Percentiles rank a stretch among this genome's conserved stretches.
Conservation (phyloP, 2,797 vertebrate species). For the Brachyrhaphis roseni region DNA sequence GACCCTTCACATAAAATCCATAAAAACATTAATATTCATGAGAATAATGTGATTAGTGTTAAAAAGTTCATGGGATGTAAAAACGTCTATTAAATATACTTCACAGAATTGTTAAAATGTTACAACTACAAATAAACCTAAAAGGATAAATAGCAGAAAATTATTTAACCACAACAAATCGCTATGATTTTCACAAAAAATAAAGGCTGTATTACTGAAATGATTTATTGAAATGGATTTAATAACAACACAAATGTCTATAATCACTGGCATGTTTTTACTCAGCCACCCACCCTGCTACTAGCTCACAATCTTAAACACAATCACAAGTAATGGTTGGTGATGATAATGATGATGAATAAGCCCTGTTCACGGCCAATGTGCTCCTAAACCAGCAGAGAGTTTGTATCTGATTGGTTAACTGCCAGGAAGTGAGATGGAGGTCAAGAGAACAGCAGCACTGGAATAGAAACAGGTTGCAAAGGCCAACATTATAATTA, state of each 20-base stretch:
- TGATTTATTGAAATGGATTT: constrained; percentile 24
- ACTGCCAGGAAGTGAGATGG: constrained; percentile 45
- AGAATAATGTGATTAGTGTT: background rate
- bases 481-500: background rate
- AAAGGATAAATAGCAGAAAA: background rate
- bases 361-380: constrained; percentile 69
- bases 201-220: background rate
- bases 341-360: constrained; percentile 47
- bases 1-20: background rate
- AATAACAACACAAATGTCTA: constrained; percentile 13
- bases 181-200: background rate
- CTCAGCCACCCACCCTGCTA: constrained; percentile 1
- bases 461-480: constrained; percentile 18
- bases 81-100: background rate
- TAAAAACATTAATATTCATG: background rate
- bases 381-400: constrained; percentile 56
- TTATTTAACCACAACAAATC: background rate
- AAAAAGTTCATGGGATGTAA: background rate
- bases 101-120: background rate
- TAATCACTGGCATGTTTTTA: constrained; percentile 13
- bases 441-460: constrained; percentile 39
- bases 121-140: constrained; percentile 24
- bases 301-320: constrained; percentile 28
- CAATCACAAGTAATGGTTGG: constrained; percentile 47
- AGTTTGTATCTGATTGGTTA: constrained; percentile 71